Percentiles rank a stretch among this genome's conserved stretches.
phyloP scores from a whole-genome alignment of 2,113 vertebrate species.

The Cheirogaleus medius region DNA sequence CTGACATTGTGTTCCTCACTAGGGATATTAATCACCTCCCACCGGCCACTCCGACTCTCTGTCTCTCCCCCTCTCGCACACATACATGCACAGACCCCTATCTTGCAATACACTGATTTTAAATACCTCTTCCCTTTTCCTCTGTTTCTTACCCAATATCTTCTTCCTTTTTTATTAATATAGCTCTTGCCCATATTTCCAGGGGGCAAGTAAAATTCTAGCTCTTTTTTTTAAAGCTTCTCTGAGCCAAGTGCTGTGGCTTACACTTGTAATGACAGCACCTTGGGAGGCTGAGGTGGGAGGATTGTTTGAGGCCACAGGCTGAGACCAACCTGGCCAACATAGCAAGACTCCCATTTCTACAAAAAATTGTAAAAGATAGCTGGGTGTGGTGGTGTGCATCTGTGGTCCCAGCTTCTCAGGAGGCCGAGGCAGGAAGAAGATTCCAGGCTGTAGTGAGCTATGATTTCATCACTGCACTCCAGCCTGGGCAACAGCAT shows the following conservation, averaged over 20 bases:
- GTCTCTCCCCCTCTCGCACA: not conserved
- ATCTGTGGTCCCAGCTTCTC: not conserved
- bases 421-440: not conserved
- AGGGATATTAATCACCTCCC: not conserved
- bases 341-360: not conserved
- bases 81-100: not conserved
- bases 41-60: not conserved
- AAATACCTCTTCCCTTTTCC: not conserved
- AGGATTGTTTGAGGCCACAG: not conserved
- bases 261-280: not conserved
- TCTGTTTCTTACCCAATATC: not conserved
- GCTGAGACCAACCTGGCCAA: not conserved
- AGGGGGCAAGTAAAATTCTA: not conserved
- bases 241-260: rapidly evolving
- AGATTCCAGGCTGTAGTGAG: not conserved
- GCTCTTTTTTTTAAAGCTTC: not conserved
- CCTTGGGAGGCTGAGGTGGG: not conserved
- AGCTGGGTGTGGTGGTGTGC: too few relatives aligned
- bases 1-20: not conserved
- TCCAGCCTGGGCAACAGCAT: not conserved
- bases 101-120: not conserved
- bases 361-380: not conserved
- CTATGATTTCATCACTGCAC: not conserved
- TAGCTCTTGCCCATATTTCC: not conserved
- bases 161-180: not conserved